A percentile compares a stretch with the other conserved stretches of the same genome.
Conservation (phyloP, 1,140 invertebrate genomes). For the Tenebrio molitor region DNA sequence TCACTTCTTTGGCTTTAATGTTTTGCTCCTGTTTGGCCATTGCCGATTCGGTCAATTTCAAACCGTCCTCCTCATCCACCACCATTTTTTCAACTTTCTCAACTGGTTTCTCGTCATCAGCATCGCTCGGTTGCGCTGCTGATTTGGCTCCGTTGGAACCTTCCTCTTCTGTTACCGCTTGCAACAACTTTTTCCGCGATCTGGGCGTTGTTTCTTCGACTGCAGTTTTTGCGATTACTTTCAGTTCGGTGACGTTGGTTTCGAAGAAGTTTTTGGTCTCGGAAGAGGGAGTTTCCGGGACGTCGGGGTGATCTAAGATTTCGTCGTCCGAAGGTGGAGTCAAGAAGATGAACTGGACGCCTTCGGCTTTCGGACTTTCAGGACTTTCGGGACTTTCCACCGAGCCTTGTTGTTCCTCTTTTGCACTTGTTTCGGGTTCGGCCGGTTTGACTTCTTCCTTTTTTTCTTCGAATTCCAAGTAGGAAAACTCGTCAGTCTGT, state of each 20-base stretch:
- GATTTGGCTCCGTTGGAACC: background rate
- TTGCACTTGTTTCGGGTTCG: conserved; percentile 2
- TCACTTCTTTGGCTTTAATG: conserved; percentile 34
- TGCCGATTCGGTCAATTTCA: conserved; percentile 52
- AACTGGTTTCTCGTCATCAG: background rate
- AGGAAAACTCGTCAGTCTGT: conserved; percentile 62
- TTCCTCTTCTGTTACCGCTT: conserved; percentile 54
- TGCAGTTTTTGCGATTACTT: conserved; percentile 59
- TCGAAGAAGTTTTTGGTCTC: conserved; percentile 59
- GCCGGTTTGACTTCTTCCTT: conserved; percentile 42
- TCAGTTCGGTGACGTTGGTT: conserved; percentile 56
- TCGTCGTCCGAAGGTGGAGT: conserved; percentile 65
- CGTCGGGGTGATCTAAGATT: conserved; percentile 58
- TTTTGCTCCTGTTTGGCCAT: conserved; percentile 35
- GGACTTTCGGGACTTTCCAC: conserved; percentile 49
- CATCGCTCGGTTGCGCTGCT: background rate
- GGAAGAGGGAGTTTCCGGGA: conserved; percentile 61
- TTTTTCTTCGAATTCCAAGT: conserved; percentile 60
- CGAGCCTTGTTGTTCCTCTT: conserved; percentile 40
- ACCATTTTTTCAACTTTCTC: conserved; percentile 50
- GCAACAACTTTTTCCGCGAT: conserved; percentile 48
- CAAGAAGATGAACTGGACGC: conserved; percentile 63
- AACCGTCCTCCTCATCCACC: conserved; percentile 62
- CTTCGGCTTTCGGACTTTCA: conserved; percentile 30
- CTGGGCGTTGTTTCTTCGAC: conserved; percentile 60